These are phyloP conservation scores for Eupithecia tripunctaria DNA, from an alignment of 2,888 invertebrate genomes.

Conservation along the genomic window DNA sequence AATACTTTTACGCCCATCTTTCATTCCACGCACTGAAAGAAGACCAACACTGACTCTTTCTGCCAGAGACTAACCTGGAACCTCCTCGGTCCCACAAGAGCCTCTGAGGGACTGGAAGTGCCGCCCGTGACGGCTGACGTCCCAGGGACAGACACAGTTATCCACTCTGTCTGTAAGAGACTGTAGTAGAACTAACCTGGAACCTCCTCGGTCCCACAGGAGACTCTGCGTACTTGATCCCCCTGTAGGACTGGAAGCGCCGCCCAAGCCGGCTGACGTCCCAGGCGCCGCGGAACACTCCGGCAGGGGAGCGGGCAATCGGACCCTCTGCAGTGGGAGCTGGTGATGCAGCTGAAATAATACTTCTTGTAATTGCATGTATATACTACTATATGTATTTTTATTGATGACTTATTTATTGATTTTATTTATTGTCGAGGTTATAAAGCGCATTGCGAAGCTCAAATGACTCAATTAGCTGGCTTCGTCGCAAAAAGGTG, in stretches of 20 bases:
- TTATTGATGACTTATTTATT: too few relatives aligned
- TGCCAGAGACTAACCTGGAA: constrained; percentile 67
- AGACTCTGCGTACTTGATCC: constrained; percentile 74
- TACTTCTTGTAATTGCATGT: too few relatives aligned
- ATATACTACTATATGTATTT: too few relatives aligned
- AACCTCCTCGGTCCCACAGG: constrained; percentile 70
- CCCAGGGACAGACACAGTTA: too few relatives aligned
- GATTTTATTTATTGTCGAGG: too few relatives aligned
- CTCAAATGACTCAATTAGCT: too few relatives aligned
- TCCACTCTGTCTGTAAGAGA: not conserved
- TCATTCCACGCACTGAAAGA: not conserved
- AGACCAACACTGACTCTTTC: not conserved
- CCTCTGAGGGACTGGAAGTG: too few relatives aligned
- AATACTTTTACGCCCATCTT: not conserved
- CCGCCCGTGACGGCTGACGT: too few relatives aligned
- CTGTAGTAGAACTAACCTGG: constrained; percentile 54
- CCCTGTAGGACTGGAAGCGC: constrained; percentile 74
- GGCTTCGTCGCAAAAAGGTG: too few relatives aligned
- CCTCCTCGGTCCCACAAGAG: constrained; percentile 69
- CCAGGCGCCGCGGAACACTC: constrained; percentile 67
- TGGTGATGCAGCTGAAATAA: not conserved
- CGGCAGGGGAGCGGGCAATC: constrained; percentile 53
- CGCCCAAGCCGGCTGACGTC: constrained; percentile 68
- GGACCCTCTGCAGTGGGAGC: constrained; percentile 24
- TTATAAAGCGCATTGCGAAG: too few relatives aligned